A percentile compares a stretch with the other conserved stretches of the same genome.
Conservation (phyloP, 2,888 invertebrate genomes). For the Drosophila tripunctata region DNA sequence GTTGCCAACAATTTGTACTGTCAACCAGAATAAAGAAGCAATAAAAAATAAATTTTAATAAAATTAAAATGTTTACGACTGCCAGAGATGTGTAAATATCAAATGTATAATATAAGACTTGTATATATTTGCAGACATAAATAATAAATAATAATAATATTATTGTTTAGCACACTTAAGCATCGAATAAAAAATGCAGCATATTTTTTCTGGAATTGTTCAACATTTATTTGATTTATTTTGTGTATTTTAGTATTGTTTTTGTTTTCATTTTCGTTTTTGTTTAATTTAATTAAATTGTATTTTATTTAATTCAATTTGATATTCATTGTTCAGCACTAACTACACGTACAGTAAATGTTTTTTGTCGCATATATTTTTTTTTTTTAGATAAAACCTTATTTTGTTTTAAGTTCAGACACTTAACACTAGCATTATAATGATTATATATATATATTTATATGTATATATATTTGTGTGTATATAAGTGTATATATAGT, state of each 20-base stretch:
- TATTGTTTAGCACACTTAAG: neutral
- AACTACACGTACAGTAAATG: conserved; percentile 59
- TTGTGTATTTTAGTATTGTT: conserved; percentile 50
- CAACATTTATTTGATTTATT: conserved; percentile 68
- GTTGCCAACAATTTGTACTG: conserved; percentile 5
- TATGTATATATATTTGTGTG: conserved; percentile 8
- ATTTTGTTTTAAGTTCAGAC: conserved; percentile 35
- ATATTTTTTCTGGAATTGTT: conserved; percentile 9
- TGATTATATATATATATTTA: conserved; percentile 19
- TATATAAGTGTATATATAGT: conserved; percentile 40
- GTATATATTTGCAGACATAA: neutral
- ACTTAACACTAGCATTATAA: conserved; percentile 32
- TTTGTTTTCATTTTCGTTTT: too few species aligned
- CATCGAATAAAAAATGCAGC: neutral
- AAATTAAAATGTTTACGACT: conserved; percentile 10
- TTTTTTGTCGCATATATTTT: conserved; percentile 35
- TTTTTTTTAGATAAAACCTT: conserved; percentile 28
- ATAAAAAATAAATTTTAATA: conserved; percentile 9
- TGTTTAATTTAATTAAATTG: neutral
- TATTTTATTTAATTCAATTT: conserved; percentile 39
- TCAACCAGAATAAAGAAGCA: neutral
- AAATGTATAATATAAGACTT: too few species aligned
- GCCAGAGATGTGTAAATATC: neutral
- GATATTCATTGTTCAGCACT: conserved; percentile 62
- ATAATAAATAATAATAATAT: neutral